A percentile compares a stretch with the other conserved stretches of the same genome.
Evolutionary conservation across 1,140 invertebrate genomes (phyloP).

Genomic region (Delia radicum): DNA sequence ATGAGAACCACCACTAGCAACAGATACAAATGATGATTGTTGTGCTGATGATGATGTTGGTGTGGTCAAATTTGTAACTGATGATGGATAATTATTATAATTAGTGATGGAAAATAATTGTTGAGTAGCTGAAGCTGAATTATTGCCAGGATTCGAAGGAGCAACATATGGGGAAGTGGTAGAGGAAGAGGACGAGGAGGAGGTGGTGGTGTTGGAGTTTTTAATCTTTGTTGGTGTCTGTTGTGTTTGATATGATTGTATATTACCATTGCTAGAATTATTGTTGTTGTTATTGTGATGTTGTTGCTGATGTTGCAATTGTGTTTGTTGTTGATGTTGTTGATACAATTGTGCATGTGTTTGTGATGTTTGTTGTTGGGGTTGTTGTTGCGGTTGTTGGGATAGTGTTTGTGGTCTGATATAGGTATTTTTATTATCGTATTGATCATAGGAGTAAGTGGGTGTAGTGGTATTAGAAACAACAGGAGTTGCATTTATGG

Average conservation of each 20-base stretch:
- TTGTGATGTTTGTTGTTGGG: constrained; percentile 31
- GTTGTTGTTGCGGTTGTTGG: constrained; percentile 31
- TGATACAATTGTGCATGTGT: background rate
- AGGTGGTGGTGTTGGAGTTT: constrained; percentile 31
- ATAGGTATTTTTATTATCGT: constrained; percentile 29
- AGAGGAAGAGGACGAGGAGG: constrained; percentile 35
- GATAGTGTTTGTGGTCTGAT: constrained; percentile 26
- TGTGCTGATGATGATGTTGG: constrained; percentile 25
- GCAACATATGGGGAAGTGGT: background rate
- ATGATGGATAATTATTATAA: constrained; percentile 43
- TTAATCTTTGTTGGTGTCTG: constrained; percentile 27
- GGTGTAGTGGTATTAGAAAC: constrained; percentile 2
- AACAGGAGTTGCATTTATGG: background rate
- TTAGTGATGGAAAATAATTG: constrained; percentile 45
- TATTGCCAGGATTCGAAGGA: constrained; percentile 25
- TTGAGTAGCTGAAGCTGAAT: constrained; percentile 34
- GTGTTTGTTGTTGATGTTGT: constrained; percentile 34
- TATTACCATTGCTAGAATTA: no score
- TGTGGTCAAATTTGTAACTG: constrained; percentile 36
- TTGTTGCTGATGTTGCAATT: constrained; percentile 27
- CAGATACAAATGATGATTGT: constrained; percentile 1
- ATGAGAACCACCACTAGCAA: constrained; percentile 8
- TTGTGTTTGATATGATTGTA: constrained; percentile 19
- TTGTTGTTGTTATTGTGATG: constrained; percentile 30
- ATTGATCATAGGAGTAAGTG: constrained; percentile 32